phyloP scores from a whole-genome alignment of 2,888 invertebrate genomes.

The Dioctria rufipes region DNA sequence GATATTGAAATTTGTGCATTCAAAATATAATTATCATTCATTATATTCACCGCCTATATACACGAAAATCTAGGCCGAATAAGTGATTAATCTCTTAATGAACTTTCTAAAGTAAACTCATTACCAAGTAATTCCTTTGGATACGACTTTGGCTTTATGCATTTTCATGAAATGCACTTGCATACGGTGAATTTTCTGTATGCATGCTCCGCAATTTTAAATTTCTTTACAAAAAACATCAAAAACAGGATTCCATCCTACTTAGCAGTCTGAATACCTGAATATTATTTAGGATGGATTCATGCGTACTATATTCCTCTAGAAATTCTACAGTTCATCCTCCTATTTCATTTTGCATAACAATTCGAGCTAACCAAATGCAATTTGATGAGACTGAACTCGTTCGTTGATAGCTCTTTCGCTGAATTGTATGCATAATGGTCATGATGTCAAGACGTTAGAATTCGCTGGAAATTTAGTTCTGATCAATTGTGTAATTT shows the following conservation, averaged over 20 bases:
- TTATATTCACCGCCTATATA: too few relatives aligned
- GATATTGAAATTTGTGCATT: too few relatives aligned
- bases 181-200: too few relatives aligned
- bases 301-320: background rate
- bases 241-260: constrained; percentile 17
- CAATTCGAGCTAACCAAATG: constrained; percentile 36
- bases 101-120: too few relatives aligned
- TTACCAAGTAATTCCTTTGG: too few relatives aligned
- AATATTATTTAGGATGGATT: constrained; percentile 4
- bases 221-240: background rate
- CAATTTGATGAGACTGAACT: constrained; percentile 17
- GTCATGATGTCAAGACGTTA: constrained; percentile 24
- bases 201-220: too few relatives aligned
- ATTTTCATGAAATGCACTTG: too few relatives aligned
- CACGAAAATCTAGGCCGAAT: too few relatives aligned
- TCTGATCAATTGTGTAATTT: constrained; percentile 36
- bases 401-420: background rate
- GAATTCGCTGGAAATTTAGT: constrained; percentile 21
- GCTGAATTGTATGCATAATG: constrained; percentile 27
- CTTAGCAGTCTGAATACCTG: background rate
- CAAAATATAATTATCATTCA: too few relatives aligned
- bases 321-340: background rate
- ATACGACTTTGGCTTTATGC: too few relatives aligned
- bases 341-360: constrained; percentile 28
- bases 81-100: too few relatives aligned